Conservation (phyloP, 2,797 vertebrate species). For the Scyliorhinus canicula region DNA sequence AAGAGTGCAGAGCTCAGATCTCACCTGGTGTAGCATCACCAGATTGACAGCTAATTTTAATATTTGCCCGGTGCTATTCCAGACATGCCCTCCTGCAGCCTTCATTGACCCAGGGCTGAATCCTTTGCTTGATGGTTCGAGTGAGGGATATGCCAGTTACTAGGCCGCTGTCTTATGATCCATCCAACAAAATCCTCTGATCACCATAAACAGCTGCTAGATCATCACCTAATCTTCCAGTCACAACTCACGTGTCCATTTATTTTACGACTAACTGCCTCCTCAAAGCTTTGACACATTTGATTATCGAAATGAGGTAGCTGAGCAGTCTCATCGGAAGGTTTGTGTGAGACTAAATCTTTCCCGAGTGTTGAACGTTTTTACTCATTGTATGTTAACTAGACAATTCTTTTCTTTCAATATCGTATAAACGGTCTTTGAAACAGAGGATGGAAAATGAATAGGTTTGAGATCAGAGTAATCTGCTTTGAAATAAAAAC, state of each 20-base stretch:
- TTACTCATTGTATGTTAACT: background rate
- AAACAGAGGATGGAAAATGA: background rate
- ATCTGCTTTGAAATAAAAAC: background rate
- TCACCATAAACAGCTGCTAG: background rate
- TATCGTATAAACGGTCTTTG: background rate
- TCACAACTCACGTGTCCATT: background rate
- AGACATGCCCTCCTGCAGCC: too few relatives aligned
- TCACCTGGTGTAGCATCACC: too few relatives aligned
- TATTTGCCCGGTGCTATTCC: too few relatives aligned
- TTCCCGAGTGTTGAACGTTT: background rate
- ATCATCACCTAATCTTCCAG: background rate
- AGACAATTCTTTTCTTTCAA: background rate
- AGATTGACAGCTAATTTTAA: too few relatives aligned
- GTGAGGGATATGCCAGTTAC: too few relatives aligned
- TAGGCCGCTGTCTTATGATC: background rate
- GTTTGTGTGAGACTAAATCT: background rate
- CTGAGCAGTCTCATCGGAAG: background rate
- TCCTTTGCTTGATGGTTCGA: too few relatives aligned
- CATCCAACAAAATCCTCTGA: background rate
- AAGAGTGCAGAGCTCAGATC: too few relatives aligned
- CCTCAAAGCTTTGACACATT: background rate
- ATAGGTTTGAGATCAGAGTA: background rate
- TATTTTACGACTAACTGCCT: background rate
- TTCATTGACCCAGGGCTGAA: too few relatives aligned
- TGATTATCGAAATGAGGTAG: background rate